Conservation (phyloP, 2,888 invertebrate genomes). For the Drosophila cognata region DNA sequence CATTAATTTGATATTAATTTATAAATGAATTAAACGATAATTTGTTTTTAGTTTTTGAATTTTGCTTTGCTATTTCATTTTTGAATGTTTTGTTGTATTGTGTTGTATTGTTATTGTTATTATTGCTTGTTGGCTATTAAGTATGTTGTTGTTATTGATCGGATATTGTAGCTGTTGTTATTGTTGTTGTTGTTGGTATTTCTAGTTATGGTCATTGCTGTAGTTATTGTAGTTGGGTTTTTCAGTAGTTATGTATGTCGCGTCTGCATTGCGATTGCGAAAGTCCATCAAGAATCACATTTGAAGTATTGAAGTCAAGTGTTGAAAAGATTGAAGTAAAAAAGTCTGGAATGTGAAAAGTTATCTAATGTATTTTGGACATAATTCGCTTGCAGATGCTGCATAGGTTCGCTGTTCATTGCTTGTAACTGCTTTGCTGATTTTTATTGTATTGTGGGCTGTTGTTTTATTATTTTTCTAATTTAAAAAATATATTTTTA, state of each 20-base stretch:
- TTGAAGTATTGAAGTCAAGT: constrained; percentile 31
- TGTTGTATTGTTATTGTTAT: constrained; percentile 61
- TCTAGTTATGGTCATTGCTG: constrained; percentile 58
- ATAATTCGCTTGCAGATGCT: constrained; percentile 39
- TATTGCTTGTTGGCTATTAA: constrained; percentile 70
- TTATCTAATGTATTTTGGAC: constrained; percentile 9
- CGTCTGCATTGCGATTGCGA: constrained; percentile 46
- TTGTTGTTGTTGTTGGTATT: constrained; percentile 57
- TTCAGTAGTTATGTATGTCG: constrained; percentile 51
- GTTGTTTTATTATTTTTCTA: constrained; percentile 21
- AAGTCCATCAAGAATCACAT: constrained; percentile 40
- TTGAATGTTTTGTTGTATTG: constrained; percentile 36
- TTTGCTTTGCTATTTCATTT: constrained; percentile 63
- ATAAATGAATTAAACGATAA: constrained; percentile 28
- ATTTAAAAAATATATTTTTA: constrained; percentile 29
- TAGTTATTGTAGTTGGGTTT: constrained; percentile 52
- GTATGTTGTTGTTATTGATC: constrained; percentile 73
- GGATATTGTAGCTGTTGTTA: constrained; percentile 72
- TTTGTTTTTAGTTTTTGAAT: constrained; percentile 61
- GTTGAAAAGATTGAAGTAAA: constrained; percentile 21
- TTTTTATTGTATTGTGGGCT: constrained; percentile 23
- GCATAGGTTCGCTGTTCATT: constrained; percentile 42
- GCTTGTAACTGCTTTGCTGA: constrained; percentile 35
- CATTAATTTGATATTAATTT: constrained; percentile 12
- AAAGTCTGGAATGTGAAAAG: constrained; percentile 48